phyloP scores from a whole-genome alignment of 2,888 invertebrate genomes.

The Drosophila trichaetosa region DNA sequence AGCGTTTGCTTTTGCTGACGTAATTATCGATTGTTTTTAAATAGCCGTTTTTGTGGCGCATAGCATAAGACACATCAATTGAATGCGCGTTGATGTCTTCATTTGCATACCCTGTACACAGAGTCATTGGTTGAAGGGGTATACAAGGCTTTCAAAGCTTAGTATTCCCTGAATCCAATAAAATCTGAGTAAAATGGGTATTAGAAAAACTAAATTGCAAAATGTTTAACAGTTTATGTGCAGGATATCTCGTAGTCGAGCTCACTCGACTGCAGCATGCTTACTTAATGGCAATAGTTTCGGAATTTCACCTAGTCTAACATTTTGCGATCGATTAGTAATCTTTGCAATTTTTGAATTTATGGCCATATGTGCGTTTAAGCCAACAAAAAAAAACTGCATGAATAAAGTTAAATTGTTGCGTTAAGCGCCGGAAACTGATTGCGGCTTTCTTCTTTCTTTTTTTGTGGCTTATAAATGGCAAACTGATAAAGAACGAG shows the following conservation, averaged over 20 bases:
- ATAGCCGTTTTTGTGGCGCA: conserved; percentile 20
- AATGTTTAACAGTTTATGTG: background rate
- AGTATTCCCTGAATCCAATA: background rate
- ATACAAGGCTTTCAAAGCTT: background rate
- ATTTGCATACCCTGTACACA: conserved; percentile 6
- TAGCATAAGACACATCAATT: conserved; percentile 26
- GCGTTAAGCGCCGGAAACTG: conserved; percentile 46
- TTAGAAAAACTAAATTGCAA: background rate
- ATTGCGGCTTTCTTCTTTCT: conserved; percentile 13
- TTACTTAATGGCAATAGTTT: background rate
- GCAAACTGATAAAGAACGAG: conserved; percentile 23
- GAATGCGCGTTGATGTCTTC: conserved; percentile 12
- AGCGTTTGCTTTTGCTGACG: conserved; percentile 60
- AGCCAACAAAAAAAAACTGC: conserved; percentile 4
- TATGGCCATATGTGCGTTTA: conserved; percentile 20
- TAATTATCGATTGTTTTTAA: conserved; percentile 70
- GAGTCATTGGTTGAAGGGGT: background rate
- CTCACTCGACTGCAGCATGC: background rate
- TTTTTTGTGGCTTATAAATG: conserved; percentile 24
- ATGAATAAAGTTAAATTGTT: conserved; percentile 22
- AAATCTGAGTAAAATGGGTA: no score
- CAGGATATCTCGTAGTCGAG: conserved; percentile 8
- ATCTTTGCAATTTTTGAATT: conserved; percentile 19
- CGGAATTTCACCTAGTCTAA: background rate
- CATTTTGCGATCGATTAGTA: conserved; percentile 17